A percentile compares a stretch with the other conserved stretches of the same genome.
Conservation (phyloP, 2,113 vertebrate species). For the Pollachius pollachius region DNA sequence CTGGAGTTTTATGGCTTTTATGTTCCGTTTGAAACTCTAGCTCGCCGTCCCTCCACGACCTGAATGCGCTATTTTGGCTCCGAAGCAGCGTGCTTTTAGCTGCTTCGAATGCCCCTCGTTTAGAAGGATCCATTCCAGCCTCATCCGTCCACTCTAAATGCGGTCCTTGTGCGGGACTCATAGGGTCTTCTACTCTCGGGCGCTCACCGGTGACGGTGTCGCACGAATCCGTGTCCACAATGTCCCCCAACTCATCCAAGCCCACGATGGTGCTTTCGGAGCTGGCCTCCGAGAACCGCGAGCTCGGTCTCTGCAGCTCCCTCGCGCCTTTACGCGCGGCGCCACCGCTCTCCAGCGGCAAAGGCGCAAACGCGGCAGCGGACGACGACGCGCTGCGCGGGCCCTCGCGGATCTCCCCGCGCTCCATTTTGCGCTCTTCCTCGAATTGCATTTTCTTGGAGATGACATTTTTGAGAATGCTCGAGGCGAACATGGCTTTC, state of each 20-base stretch:
- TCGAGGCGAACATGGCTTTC: constrained; percentile 90
- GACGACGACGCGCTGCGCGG: constrained; percentile 30
- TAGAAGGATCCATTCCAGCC: constrained; percentile 78
- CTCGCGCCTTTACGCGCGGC: constrained; percentile 35
- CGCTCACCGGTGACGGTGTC: constrained; percentile 71
- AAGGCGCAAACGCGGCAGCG: too few species aligned
- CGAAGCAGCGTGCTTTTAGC: constrained; percentile 84
- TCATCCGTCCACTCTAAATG: constrained; percentile 62
- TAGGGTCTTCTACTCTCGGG: constrained; percentile 38
- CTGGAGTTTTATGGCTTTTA: constrained; percentile 58
- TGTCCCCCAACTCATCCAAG: constrained; percentile 63
- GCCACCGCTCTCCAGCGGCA: too few species aligned
- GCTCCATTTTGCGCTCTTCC: constrained; percentile 94
- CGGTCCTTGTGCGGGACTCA: constrained; percentile 43
- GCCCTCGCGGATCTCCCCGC: constrained; percentile 86
- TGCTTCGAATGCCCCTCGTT: constrained; percentile 81
- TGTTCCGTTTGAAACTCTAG: constrained; percentile 77
- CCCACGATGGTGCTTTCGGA: constrained; percentile 76
- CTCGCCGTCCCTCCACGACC: constrained; percentile 91
- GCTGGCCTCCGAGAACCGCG: constrained; percentile 77
- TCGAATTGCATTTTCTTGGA: constrained; percentile 98
- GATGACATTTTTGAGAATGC: constrained; percentile 92
- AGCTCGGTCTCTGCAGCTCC: constrained; percentile 76
- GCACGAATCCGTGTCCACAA: constrained; percentile 70
- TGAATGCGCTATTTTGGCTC: constrained; percentile 95